Percentiles rank a stretch among this genome's conserved stretches.
Conservation (phyloP, 2,113 vertebrate genomes). For the Jacana jacana region DNA sequence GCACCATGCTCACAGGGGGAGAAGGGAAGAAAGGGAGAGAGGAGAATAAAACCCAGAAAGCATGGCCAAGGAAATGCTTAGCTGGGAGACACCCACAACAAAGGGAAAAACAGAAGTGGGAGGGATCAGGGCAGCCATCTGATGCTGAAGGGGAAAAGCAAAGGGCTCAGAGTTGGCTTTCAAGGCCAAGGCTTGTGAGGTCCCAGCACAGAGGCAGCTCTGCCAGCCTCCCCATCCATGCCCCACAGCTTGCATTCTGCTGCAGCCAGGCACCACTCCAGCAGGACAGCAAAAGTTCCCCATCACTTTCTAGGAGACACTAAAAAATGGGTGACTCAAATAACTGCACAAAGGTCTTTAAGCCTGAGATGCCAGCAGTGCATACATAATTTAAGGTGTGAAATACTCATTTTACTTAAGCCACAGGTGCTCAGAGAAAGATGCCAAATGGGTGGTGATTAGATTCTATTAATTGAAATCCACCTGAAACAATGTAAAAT, state of each 20-base stretch:
- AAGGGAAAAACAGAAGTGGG: not conserved
- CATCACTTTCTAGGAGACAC: not conserved
- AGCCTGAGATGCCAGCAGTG: not conserved
- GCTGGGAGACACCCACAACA: not conserved
- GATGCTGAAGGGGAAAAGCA: not conserved
- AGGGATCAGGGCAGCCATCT: not conserved
- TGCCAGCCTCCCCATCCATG: accelerated
- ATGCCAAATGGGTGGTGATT: not conserved
- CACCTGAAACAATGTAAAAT: not conserved
- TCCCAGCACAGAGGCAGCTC: not conserved
- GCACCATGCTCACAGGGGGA: not conserved
- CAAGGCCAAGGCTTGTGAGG: not conserved
- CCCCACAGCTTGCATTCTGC: accelerated
- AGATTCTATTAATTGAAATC: conserved; percentile 4
- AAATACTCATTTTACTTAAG: conserved; percentile 20
- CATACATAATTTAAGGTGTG: not conserved
- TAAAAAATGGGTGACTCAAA: not conserved
- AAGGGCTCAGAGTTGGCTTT: accelerated
- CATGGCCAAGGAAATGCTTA: not conserved
- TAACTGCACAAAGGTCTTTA: not conserved
- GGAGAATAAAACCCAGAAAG: not conserved
- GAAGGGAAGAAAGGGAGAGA: not conserved
- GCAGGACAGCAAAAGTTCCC: not conserved
- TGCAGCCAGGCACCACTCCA: not conserved
- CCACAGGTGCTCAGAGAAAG: not conserved